phyloP scores from a whole-genome alignment of 2,888 invertebrate species.

The Eristalis arbustorum region DNA sequence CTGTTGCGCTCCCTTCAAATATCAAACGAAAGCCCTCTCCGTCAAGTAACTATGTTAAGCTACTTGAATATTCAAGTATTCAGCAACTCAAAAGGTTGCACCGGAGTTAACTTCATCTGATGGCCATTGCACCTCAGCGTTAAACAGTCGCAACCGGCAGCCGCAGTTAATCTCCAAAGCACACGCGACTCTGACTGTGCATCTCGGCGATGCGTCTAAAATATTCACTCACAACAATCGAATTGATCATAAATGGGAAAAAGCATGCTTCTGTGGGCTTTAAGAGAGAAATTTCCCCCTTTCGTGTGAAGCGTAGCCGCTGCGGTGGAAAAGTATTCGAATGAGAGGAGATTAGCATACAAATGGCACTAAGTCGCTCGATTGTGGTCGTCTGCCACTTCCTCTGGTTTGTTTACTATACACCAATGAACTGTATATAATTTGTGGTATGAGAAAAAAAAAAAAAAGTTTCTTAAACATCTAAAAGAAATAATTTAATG shows the following conservation, averaged over 20 bases:
- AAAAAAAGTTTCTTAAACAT: background rate
- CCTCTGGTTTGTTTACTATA: conserved; percentile 12
- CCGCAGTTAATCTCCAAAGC: background rate
- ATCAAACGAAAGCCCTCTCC: background rate
- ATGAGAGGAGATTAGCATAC: conserved; percentile 18
- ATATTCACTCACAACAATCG: background rate
- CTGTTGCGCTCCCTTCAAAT: conserved; percentile 3
- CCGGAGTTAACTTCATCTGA: conserved; percentile 13
- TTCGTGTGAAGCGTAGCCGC: background rate
- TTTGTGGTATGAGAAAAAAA: background rate
- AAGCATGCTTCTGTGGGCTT: background rate
- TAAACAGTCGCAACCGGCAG: conserved; percentile 7
- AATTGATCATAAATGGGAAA: background rate
- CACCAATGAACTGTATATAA: background rate
- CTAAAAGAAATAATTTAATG: conserved; percentile 1
- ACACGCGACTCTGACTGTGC: conserved; percentile 18
- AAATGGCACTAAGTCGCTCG: background rate
- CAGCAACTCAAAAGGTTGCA: conserved; percentile 9
- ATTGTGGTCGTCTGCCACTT: background rate
- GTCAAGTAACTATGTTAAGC: background rate
- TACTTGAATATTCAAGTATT: conserved; percentile 15
- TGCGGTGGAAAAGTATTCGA: background rate
- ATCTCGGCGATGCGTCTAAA: background rate
- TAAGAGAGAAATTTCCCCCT: background rate
- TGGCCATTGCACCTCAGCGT: conserved; percentile 32